phyloP scores from a whole-genome alignment of 2,888 invertebrate genomes.

The Hymenopus coronatus region DNA sequence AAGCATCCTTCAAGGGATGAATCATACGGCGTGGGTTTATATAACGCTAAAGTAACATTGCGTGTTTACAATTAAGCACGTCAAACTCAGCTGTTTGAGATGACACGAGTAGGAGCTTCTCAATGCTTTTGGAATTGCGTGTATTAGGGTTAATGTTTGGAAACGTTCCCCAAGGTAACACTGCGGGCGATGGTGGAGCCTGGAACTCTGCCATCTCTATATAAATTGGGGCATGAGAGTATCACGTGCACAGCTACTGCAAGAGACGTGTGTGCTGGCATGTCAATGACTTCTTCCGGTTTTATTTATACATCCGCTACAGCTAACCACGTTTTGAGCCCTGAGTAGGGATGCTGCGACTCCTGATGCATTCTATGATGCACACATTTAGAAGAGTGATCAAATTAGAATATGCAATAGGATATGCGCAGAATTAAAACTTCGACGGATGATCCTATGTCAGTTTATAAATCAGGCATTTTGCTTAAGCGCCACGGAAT shows the following conservation, averaged over 20 bases:
- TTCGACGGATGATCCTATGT: no score
- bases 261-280: neutral
- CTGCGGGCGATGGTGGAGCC: neutral
- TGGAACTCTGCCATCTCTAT: neutral
- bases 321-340: no score
- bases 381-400: neutral
- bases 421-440: no score
- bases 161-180: neutral
- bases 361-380: neutral
- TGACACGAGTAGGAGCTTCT: neutral
- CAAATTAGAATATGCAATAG: no score
- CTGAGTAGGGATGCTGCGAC: no score
- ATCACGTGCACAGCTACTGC: neutral
- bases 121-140: neutral
- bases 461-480: no score
- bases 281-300: neutral
- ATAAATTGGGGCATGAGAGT: neutral
- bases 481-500: no score
- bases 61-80: no score
- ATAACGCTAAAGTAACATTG: no score
- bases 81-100: neutral
- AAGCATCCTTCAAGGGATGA: no score
- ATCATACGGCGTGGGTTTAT: no score
- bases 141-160: neutral
- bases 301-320: neutral